These are phyloP conservation scores for Hafferia zeledoni DNA, from an alignment of 2,797 vertebrate genomes.

Conservation along the genomic window DNA sequence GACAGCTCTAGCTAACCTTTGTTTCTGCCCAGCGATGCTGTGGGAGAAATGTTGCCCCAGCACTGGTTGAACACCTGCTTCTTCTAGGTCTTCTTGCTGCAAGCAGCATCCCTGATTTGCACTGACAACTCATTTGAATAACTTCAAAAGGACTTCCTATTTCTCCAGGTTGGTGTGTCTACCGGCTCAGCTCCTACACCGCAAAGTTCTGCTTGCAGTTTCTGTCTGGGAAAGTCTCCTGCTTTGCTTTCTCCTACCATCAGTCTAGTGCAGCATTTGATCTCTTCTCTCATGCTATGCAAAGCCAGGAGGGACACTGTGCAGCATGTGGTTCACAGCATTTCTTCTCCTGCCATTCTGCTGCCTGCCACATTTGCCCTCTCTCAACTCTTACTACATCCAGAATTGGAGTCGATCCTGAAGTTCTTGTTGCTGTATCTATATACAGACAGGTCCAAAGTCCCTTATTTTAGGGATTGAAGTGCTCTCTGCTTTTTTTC, in stretches of 20 bases:
- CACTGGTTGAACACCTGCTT: not conserved
- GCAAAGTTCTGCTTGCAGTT: not conserved
- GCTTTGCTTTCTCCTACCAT: not conserved
- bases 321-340: not conserved
- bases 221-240: not conserved
- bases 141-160: conserved; percentile 24
- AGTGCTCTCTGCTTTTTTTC: not conserved
- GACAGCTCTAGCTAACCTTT: not conserved
- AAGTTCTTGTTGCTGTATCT: not conserved
- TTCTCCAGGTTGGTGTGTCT: not conserved
- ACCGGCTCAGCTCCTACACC: not conserved
- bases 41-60: not conserved
- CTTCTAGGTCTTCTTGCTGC: not conserved
- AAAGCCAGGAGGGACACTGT: not conserved
- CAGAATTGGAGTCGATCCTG: not conserved
- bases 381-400: not conserved
- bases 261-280: not conserved
- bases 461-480: not conserved
- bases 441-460: not conserved
- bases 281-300: not conserved
- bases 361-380: not conserved
- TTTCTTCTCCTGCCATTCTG: not conserved
- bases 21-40: not conserved
- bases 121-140: not conserved
- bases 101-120: not conserved